These are phyloP conservation scores for Cyanoliseus patagonus DNA, from an alignment of 2,113 vertebrate genomes.

Conservation along the genomic window DNA sequence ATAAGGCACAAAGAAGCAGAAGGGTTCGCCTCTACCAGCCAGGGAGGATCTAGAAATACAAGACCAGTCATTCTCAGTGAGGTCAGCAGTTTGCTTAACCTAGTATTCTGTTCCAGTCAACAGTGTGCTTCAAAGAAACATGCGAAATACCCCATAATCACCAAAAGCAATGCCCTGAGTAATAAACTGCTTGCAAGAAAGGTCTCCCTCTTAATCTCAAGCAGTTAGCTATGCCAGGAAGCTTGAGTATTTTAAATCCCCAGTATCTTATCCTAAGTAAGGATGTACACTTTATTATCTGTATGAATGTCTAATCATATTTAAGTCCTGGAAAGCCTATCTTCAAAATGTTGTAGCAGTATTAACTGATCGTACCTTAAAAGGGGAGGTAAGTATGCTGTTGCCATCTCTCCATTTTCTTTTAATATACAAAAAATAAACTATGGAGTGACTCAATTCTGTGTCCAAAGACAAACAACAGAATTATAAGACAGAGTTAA, in stretches of 20 bases:
- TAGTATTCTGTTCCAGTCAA: not conserved
- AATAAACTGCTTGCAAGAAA: not conserved
- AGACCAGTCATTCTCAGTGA: not conserved
- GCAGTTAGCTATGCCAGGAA: not conserved
- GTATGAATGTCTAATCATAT: constrained; percentile 2
- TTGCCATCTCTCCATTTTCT: not conserved
- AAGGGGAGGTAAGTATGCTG: not conserved
- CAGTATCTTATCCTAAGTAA: constrained; percentile 31
- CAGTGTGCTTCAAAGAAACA: not conserved
- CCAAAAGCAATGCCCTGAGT: not conserved
- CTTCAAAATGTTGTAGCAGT: constrained; percentile 14
- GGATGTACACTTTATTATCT: constrained; percentile 37
- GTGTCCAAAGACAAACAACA: not conserved
- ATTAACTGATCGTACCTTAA: constrained; percentile 26
- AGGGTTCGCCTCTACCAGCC: not conserved
- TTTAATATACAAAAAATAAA: constrained; percentile 27
- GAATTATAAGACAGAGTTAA: not conserved
- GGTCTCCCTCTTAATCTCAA: not conserved
- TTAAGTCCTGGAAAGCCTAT: constrained; percentile 21
- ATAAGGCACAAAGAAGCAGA: rapidly evolving
- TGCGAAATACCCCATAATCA: not conserved
- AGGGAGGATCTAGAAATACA: not conserved
- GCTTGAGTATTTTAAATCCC: constrained; percentile 20
- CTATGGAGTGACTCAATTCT: not conserved
- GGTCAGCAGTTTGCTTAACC: not conserved